phyloP scores from a whole-genome alignment of 2,888 invertebrate species.

The Melitaea athalia region DNA sequence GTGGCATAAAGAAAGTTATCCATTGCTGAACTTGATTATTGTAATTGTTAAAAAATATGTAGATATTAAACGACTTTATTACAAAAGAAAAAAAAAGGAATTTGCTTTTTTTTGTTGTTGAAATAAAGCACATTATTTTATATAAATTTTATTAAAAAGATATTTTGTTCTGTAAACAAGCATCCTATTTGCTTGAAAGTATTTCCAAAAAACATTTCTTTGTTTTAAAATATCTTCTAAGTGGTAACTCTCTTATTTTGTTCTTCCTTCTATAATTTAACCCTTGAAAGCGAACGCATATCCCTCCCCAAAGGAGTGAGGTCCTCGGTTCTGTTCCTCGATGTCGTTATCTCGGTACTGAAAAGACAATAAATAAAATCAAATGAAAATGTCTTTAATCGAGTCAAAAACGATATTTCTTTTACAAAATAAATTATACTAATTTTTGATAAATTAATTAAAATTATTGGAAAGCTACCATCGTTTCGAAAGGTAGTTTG shows the following conservation, averaged over 20 bases:
- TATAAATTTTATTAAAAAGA: background rate
- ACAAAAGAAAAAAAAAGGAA: no score
- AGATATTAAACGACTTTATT: no score
- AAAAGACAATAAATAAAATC: constrained; percentile 29
- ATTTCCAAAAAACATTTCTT: background rate
- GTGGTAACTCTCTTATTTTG: background rate
- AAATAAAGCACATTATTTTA: background rate
- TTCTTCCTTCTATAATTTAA: constrained; percentile 6
- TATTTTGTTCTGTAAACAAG: background rate
- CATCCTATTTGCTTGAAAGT: background rate
- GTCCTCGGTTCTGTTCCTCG: constrained; percentile 61
- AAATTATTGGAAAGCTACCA: no score
- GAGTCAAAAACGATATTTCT: no score
- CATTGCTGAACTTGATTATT: no score
- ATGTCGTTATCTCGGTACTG: constrained; percentile 71
- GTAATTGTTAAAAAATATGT: no score
- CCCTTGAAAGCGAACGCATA: constrained; percentile 83
- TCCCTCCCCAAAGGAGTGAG: constrained; percentile 84
- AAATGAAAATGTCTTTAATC: background rate
- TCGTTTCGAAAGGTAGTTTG: no score
- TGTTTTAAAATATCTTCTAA: background rate
- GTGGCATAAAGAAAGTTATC: no score
- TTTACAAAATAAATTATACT: no score
- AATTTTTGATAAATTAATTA: no score
- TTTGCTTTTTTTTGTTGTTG: background rate